Evolutionary conservation across 2,888 invertebrate species (phyloP).

Genomic region (Ennomos quercinarius): DNA sequence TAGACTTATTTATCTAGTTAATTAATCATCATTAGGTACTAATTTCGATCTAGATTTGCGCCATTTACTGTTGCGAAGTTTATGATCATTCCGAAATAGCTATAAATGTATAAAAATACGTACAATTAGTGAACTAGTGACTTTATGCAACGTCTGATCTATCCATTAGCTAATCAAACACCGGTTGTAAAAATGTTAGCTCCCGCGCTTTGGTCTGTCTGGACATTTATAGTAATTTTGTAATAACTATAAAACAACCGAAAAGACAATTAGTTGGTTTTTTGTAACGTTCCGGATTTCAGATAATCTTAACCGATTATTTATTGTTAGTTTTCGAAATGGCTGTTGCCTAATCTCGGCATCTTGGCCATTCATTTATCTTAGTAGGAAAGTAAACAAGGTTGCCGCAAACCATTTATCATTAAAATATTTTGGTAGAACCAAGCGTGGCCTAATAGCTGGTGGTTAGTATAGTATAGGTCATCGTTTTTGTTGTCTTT

Average conservation of each 20-base stretch:
- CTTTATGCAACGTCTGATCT: conserved; percentile 25
- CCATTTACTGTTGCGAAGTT: conserved; percentile 34
- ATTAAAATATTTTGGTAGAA: conserved; percentile 1
- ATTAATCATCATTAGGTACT: conserved; percentile 31
- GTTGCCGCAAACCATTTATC: conserved; percentile 17
- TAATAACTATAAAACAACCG: conserved; percentile 2
- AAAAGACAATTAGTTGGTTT: conserved; percentile 6
- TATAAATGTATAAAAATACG: conserved; percentile 1
- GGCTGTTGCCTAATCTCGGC: conserved; percentile 10
- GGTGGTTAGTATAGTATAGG: no score
- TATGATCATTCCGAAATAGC: conserved; percentile 19
- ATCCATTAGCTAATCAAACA: conserved; percentile 30
- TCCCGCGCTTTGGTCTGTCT: neutral
- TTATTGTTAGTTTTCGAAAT: neutral
- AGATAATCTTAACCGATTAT: conserved; percentile 8
- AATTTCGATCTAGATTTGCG: conserved; percentile 39
- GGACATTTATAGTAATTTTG: neutral
- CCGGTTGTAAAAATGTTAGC: neutral
- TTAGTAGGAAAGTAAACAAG: conserved; percentile 22
- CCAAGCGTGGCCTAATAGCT: neutral
- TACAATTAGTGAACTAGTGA: conserved; percentile 8
- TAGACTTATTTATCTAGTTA: conserved; percentile 24
- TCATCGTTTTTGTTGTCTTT: no score
- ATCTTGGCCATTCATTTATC: conserved; percentile 18
- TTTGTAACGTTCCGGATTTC: conserved; percentile 11